phyloP scores from a whole-genome alignment of 2,888 invertebrate genomes.

The Oxycera nigricornis region DNA sequence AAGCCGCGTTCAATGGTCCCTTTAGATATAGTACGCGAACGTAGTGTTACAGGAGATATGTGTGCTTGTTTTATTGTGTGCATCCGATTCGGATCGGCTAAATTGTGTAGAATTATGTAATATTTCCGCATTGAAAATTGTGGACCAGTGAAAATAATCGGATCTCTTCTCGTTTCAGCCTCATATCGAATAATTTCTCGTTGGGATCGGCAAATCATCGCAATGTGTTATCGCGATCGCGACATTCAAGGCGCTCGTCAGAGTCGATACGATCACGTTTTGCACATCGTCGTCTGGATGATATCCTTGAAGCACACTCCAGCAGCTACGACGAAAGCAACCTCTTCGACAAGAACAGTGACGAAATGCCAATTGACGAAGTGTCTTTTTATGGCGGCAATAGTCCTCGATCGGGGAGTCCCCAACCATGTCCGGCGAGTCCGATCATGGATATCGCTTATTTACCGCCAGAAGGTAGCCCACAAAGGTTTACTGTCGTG shows the following conservation, averaged over 20 bases:
- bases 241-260: conserved; percentile 44
- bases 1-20: conserved; percentile 6
- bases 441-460: conserved; percentile 48
- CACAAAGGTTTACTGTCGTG: conserved; percentile 54
- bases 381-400: conserved; percentile 58
- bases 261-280: conserved; percentile 29
- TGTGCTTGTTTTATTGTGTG: conserved; percentile 13
- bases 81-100: neutral
- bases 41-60: neutral
- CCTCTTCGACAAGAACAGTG: conserved; percentile 22
- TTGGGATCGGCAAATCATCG: conserved; percentile 64
- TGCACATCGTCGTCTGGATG: conserved; percentile 42
- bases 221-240: conserved; percentile 61
- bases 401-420: conserved; percentile 47
- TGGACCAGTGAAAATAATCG: neutral
- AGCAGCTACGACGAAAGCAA: conserved; percentile 36
- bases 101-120: conserved; percentile 16
- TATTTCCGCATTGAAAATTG: neutral
- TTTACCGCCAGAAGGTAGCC: conserved; percentile 59
- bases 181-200: conserved; percentile 66
- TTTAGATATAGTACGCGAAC: too few relatives aligned
- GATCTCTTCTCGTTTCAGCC: conserved; percentile 56
- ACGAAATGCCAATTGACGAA: conserved; percentile 56
- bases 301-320: conserved; percentile 34
- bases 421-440: conserved; percentile 48